Evolutionary conservation across 2,113 vertebrate genomes (phyloP).

Genomic region (rabbit (Oryctolagus cuniculus)): DNA sequence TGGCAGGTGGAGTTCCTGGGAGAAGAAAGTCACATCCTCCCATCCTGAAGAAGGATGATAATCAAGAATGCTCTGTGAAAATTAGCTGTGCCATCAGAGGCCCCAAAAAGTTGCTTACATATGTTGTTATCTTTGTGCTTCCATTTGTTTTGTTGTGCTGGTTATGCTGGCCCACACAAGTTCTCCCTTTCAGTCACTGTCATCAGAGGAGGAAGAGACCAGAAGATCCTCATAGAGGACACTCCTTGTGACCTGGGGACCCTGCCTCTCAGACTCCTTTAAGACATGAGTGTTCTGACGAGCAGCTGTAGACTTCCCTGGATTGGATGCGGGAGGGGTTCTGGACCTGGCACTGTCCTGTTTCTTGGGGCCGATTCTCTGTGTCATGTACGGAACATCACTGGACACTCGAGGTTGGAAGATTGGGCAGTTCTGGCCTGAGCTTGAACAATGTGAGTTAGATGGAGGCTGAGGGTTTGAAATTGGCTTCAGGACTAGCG

Average conservation of each 20-base stretch:
- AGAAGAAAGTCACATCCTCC: too few relatives aligned
- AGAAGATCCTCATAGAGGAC: background rate
- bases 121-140: too few relatives aligned
- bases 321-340: fast-evolving
- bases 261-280: too few relatives aligned
- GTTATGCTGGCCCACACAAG: too few relatives aligned
- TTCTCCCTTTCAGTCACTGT: background rate
- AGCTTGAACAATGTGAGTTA: fast-evolving
- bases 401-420: background rate
- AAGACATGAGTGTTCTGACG: fast-evolving
- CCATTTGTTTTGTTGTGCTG: too few relatives aligned
- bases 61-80: too few relatives aligned
- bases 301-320: background rate
- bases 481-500: fast-evolving
- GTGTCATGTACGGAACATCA: fast-evolving
- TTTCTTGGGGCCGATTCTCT: fast-evolving
- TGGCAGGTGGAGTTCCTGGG: too few relatives aligned
- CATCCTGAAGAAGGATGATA: too few relatives aligned
- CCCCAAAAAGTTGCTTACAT: too few relatives aligned
- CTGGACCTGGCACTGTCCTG: background rate
- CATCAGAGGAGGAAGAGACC: background rate
- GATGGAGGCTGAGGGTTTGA: background rate
- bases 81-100: too few relatives aligned
- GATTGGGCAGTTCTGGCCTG: fast-evolving
- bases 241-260: fast-evolving